Evolutionary conservation across 1,140 invertebrate species (phyloP).

Genomic region (Drosophila melanogaster): Release_6_plus_ISO1_MT NT_033777.3:21928001-21928500

Average conservation of each 20-base stretch:
- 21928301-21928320: constrained; percentile 32
- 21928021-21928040: constrained; percentile 76
- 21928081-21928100: constrained; percentile 77
- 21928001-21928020: constrained; percentile 55
- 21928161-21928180: constrained; percentile 23
- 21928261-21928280: no score
- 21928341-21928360: constrained; percentile 58
- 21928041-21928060: constrained; percentile 82
- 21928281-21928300: constrained; percentile 28
- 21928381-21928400: constrained; percentile 21
- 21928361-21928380: constrained; percentile 46
- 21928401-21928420: constrained; percentile 42
- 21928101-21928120: constrained; percentile 72
- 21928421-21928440: neutral
- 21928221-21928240: constrained; percentile 42
- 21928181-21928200: constrained; percentile 19
- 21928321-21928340: neutral
- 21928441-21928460: constrained; percentile 1
- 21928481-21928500: constrained; percentile 67
- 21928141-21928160: constrained; percentile 18
- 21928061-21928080: constrained; percentile 80
- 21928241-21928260: constrained; percentile 32
- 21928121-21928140: constrained; percentile 29
- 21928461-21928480: constrained; percentile 55
- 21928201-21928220: constrained; percentile 17